Evolutionary conservation across 2,113 vertebrate species (phyloP).

Genomic region (Cariama cristata): DNA sequence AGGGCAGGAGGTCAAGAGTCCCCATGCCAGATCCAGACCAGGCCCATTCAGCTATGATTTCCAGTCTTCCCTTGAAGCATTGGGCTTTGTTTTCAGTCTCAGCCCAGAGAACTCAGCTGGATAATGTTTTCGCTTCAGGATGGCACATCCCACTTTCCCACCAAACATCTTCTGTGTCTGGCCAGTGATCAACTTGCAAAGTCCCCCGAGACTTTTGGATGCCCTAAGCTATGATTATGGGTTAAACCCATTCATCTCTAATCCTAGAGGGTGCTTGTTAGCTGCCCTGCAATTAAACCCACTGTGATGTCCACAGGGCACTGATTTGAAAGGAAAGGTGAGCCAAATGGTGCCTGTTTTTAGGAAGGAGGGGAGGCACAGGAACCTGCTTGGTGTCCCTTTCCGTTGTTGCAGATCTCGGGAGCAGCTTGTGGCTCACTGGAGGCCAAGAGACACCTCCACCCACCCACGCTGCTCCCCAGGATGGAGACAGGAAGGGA

Average conservation of each 20-base stretch:
- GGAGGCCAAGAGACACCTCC: not conserved
- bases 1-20: not conserved
- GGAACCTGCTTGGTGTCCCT: not conserved
- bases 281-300: constrained; percentile 20
- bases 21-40: not conserved
- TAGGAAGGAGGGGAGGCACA: not conserved
- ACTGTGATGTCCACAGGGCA: not conserved
- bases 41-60: not conserved
- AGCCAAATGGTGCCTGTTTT: not conserved
- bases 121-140: not conserved
- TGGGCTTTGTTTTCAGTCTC: not conserved
- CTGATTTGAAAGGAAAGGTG: not conserved
- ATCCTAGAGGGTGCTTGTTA: not conserved
- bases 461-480: not conserved
- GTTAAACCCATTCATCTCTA: not conserved
- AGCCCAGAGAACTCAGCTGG: not conserved
- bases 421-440: not conserved
- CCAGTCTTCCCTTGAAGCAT: not conserved
- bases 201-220: not conserved
- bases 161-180: not conserved
- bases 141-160: not conserved
- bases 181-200: not conserved
- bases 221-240: constrained; percentile 8
- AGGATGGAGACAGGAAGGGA: not conserved
- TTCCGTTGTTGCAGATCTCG: not conserved